Conservation (phyloP, 2,797 vertebrate species). For the Enteromius fasciolatus region DNA sequence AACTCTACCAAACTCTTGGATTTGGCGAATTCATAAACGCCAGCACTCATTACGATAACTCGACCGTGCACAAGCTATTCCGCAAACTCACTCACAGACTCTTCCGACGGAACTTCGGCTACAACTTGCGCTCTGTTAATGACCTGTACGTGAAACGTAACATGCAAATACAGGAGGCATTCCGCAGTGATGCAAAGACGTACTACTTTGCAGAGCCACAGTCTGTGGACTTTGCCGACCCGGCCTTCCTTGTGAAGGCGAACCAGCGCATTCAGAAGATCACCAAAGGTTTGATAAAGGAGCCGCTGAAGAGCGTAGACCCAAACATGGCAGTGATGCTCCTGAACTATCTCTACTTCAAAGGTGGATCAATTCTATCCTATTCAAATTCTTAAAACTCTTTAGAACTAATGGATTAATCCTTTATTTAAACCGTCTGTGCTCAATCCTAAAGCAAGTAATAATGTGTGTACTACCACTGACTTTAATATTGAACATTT, state of each 20-base stretch:
- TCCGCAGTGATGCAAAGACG: conserved; percentile 81
- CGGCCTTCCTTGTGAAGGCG: conserved; percentile 83
- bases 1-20: conserved; percentile 84
- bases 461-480: not conserved
- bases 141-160: conserved; percentile 87
- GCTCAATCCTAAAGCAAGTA: not conserved
- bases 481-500: too few relatives aligned
- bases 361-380: conserved; percentile 81
- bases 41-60: conserved; percentile 88
- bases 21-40: conserved; percentile 91
- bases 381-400: not conserved
- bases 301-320: conserved; percentile 85
- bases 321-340: conserved; percentile 90
- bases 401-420: not conserved
- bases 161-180: conserved; percentile 79
- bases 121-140: conserved; percentile 89
- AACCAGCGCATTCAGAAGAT: conserved; percentile 89
- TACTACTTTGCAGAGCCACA: conserved; percentile 93
- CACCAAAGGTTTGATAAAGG: conserved; percentile 93
- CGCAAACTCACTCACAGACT: conserved; percentile 93
- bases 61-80: conserved; percentile 93
- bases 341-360: conserved; percentile 96
- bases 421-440: not conserved
- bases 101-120: conserved; percentile 95
- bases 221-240: conserved; percentile 87